A percentile compares a stretch with the other conserved stretches of the same genome.
These are phyloP conservation scores for Diorhabda sublineata DNA, from an alignment of 1,140 invertebrate species.

Conservation along the genomic window DNA sequence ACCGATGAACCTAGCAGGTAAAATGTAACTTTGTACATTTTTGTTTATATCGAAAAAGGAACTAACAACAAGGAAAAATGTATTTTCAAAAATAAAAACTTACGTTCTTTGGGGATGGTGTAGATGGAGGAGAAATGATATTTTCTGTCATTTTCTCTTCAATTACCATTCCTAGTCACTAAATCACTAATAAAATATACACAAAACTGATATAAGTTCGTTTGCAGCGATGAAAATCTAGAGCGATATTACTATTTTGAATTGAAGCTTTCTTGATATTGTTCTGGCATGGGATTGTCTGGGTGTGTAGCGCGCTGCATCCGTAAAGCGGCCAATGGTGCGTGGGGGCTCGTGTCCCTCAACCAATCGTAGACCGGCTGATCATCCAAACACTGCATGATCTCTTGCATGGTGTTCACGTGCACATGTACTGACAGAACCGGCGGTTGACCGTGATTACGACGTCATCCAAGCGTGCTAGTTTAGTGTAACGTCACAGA, in stretches of 20 bases:
- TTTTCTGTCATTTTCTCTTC: conserved; percentile 8
- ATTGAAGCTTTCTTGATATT: conserved; percentile 38
- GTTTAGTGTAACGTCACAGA: conserved; percentile 47
- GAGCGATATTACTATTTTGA: conserved; percentile 35
- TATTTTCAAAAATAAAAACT: conserved; percentile 41
- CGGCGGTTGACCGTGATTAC: conserved; percentile 47
- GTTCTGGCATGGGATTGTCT: conserved; percentile 36
- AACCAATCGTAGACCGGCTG: conserved; percentile 44
- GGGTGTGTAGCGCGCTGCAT: conserved; percentile 36
- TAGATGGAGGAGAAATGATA: conserved; percentile 56
- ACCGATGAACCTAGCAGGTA: too few species aligned
- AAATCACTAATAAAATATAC: not conserved
- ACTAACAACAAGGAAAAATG: conserved; percentile 8
- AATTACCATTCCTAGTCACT: conserved; percentile 7
- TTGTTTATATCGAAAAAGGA: not conserved
- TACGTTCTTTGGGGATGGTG: conserved; percentile 56
- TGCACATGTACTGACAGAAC: conserved; percentile 52
- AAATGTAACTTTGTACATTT: too few species aligned
- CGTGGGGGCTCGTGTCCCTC: conserved; percentile 47
- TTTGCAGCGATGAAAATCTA: conserved; percentile 6
- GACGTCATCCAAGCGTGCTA: conserved; percentile 51
- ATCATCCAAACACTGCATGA: conserved; percentile 53
- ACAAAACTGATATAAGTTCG: conserved; percentile 3
- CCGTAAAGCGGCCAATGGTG: conserved; percentile 47
- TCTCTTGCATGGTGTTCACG: conserved; percentile 56